Conservation (phyloP, 2,888 invertebrate species). For the Rhagonycha fulva region DNA sequence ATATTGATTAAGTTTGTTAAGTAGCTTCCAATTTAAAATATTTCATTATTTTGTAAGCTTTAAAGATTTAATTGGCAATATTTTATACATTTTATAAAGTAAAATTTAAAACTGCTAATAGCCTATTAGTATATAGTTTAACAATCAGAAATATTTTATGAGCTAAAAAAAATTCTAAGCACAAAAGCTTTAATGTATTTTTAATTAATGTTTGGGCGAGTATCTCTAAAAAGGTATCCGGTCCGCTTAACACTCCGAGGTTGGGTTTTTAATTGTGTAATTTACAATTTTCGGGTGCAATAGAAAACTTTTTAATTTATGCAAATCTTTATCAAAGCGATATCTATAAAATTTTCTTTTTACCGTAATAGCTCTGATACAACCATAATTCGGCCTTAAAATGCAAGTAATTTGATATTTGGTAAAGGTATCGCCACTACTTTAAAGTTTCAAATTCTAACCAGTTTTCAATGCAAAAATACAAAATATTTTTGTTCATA, state of each 20-base stretch:
- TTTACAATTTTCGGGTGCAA: not conserved
- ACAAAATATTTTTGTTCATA: too few relatives aligned
- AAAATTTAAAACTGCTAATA: not conserved
- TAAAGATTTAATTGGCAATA: not conserved
- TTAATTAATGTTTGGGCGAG: not conserved
- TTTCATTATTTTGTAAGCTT: not conserved
- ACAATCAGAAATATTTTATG: not conserved
- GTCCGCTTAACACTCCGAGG: not conserved
- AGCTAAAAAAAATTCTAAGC: not conserved
- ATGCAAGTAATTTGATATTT: not conserved
- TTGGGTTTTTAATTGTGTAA: not conserved
- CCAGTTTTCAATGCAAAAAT: too few relatives aligned
- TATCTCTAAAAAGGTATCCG: not conserved
- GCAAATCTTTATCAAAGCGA: not conserved
- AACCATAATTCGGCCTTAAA: not conserved
- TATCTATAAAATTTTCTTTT: not conserved
- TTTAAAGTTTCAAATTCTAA: too few relatives aligned
- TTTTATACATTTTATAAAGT: not conserved
- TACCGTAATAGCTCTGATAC: too few relatives aligned
- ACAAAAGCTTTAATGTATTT: not conserved
- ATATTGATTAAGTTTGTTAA: not conserved
- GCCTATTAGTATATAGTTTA: not conserved
- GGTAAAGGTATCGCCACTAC: too few relatives aligned
- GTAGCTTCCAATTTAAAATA: not conserved
- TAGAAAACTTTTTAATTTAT: not conserved